phyloP scores from a whole-genome alignment of 1,140 invertebrate species.

The Melanaphis sacchari region DNA sequence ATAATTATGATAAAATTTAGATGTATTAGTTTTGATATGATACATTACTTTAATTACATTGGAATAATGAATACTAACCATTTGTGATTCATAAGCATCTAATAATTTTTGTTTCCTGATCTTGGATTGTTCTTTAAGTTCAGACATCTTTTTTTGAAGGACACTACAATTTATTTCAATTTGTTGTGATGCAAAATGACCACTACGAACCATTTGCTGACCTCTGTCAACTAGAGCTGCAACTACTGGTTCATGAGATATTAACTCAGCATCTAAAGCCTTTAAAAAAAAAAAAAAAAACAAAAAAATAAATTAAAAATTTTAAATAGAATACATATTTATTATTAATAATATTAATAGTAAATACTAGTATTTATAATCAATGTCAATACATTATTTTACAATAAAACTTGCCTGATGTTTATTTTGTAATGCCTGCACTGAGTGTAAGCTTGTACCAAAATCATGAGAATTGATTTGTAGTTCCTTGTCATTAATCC shows the following conservation, averaged over 20 bases:
- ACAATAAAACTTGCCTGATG: constrained; percentile 70
- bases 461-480: constrained; percentile 81
- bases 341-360: too few species aligned
- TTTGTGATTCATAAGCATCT: constrained; percentile 86
- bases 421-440: constrained; percentile 96
- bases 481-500: constrained; percentile 86
- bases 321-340: background rate
- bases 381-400: background rate
- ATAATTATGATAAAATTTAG: constrained; percentile 60
- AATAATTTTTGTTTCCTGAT: constrained; percentile 75
- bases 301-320: background rate
- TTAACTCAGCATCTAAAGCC: constrained; percentile 82
- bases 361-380: too few species aligned
- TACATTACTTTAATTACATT: background rate
- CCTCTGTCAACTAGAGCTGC: constrained; percentile 75
- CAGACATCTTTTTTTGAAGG: constrained; percentile 71
- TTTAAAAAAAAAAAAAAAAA: constrained; percentile 58
- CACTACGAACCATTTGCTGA: constrained; percentile 79
- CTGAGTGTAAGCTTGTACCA: constrained; percentile 82
- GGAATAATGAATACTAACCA: constrained; percentile 66
- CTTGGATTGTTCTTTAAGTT: constrained; percentile 75
- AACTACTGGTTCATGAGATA: constrained; percentile 82
- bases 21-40: background rate
- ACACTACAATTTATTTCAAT: constrained; percentile 74
- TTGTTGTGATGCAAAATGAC: constrained; percentile 80